Evolutionary conservation across 1,140 invertebrate species (phyloP), one percentile per base, ranked within the genome.

Genomic region (Atopsyche davidsoni): DNA sequence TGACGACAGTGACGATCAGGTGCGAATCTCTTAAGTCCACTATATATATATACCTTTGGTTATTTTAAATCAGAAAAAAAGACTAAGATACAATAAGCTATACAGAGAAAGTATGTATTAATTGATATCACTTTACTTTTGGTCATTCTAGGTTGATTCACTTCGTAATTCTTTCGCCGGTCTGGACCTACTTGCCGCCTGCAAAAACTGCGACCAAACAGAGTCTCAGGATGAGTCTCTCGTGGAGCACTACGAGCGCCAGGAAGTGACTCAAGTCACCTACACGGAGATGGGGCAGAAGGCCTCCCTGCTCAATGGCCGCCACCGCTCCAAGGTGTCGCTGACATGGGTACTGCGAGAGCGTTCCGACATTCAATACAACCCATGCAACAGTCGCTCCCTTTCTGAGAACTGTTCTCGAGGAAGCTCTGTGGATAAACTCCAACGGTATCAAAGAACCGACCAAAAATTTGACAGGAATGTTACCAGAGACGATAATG

Each of bases 341-440:
- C 65, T 84, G 31, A 83, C 81, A 11, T 83, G 82, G 81, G 79
- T 83, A 40, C 64, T 84, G 6, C 75, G 79, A 51, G 77, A 79
- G 39, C 78, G 80, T 43, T 63, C 75, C 13, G 72, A 77, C 43
- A 64, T 73, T 23, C 64, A 68, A 28, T 59, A 63, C 42, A 64
- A 58, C 34, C 14, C 60, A 24, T 51, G 54, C 34, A 41, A 46
- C 16, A 46, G 53, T 16, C 45, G 40, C 34, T 14, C 31, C 4
- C 36, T 34, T 14, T 34, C 25, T 23, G 52, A 51, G n/a, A 50
- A 21, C 19, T 35, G 23, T 10, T 25, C 51, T 1, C n/a, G 42
- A 21, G 35, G 23, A 23, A 46, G 43, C 16, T 32, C 45, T 3
- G 42, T 38, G 1, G 46, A 50, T 6, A 42, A 16, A 28, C 45